Evolutionary conservation across 2,797 vertebrate species (phyloP).

Genomic region (Danionella dracula): DNA sequence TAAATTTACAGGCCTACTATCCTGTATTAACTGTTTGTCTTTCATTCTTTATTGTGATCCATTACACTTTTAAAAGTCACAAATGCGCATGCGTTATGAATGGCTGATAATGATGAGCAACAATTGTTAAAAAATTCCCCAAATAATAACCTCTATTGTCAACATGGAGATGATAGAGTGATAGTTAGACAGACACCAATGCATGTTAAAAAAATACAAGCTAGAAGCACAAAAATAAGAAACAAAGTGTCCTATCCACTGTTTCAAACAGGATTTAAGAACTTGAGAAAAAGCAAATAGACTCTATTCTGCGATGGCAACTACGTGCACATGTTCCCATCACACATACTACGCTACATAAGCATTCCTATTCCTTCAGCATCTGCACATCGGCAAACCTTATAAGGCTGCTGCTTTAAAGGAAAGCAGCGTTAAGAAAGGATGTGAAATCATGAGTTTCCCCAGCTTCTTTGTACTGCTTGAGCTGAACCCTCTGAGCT

Average conservation of each 20-base stretch:
- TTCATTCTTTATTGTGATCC: no score
- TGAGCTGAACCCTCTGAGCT: conserved; percentile 12
- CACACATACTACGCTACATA: not conserved
- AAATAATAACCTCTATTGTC: no score
- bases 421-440: conserved; percentile 14
- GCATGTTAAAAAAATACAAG: no score
- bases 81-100: no score
- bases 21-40: no score
- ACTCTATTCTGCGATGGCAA: not conserved
- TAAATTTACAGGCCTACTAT: no score
- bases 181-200: not conserved
- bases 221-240: not conserved
- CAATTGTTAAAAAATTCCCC: no score
- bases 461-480: not conserved
- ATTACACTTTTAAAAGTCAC: no score
- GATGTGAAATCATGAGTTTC: conserved; percentile 8
- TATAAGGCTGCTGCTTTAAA: conserved; percentile 25
- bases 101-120: no score
- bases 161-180: not conserved
- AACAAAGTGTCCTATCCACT: not conserved
- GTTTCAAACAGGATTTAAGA: conserved; percentile 22
- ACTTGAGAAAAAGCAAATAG: conserved; percentile 8
- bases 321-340: not conserved
- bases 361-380: not conserved
- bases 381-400: not conserved